phyloP scores from a whole-genome alignment of 2,113 vertebrate species.

The Balaeniceps rex region DNA sequence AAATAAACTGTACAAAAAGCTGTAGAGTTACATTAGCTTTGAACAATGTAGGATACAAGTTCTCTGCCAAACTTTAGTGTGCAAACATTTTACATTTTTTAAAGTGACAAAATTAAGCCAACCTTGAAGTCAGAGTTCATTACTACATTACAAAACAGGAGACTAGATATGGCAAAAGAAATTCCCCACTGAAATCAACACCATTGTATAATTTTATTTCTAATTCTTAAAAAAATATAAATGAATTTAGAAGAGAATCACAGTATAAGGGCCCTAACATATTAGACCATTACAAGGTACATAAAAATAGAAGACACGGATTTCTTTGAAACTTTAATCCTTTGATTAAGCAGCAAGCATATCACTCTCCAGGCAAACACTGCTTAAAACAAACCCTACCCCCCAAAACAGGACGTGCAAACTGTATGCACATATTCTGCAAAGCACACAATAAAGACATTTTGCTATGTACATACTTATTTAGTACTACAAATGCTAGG shows the following conservation, averaged over 20 bases:
- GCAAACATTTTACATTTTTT: conserved; percentile 71
- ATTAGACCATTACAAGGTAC: conserved; percentile 74
- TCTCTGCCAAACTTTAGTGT: conserved; percentile 62
- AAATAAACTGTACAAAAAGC: conserved; percentile 74
- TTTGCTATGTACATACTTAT: conserved; percentile 75
- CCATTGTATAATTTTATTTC: conserved; percentile 74
- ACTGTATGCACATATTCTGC: conserved; percentile 80
- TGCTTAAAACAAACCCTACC: conserved; percentile 72
- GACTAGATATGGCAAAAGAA: conserved; percentile 61
- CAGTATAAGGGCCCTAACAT: conserved; percentile 79
- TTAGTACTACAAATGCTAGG: conserved; percentile 71
- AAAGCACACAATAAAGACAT: conserved; percentile 81
- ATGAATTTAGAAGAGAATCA: conserved; percentile 76
- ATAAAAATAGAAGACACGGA: conserved; percentile 83
- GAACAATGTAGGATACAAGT: conserved; percentile 66
- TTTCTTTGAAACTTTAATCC: conserved; percentile 84
- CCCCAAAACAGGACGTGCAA: conserved; percentile 76
- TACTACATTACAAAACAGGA: conserved; percentile 55
- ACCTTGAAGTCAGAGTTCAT: conserved; percentile 57
- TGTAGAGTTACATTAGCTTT: conserved; percentile 69
- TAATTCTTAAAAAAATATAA: conserved; percentile 74
- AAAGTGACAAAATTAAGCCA: conserved; percentile 71
- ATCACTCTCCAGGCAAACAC: conserved; percentile 83
- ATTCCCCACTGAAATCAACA: conserved; percentile 66
- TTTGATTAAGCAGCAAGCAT: conserved; percentile 85